A percentile compares a stretch with the other conserved stretches of the same genome.
Conservation (phyloP, 1,140 invertebrate species). For the Atta colombica region DNA sequence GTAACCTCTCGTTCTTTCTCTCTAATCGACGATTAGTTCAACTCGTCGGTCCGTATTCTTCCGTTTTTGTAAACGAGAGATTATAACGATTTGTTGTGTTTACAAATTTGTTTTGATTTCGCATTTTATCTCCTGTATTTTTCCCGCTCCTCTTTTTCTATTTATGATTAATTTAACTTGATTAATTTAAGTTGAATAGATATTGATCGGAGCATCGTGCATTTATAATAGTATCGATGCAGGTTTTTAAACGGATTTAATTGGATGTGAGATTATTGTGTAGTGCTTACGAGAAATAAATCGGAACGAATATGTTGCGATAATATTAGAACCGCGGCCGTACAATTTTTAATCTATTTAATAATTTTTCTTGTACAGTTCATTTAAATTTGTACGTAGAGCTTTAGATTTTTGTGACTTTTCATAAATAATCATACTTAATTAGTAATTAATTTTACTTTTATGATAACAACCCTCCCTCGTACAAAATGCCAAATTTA, state of each 20-base stretch:
- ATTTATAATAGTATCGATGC: background rate
- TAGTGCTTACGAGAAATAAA: background rate
- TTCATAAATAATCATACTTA: no score
- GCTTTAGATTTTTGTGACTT: no score
- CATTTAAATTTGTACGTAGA: no score
- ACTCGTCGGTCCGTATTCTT: background rate
- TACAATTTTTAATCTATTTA: no score
- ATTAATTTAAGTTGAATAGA: background rate
- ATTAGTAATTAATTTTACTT: no score
- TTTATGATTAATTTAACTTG: slow-evolving; percentile 16
- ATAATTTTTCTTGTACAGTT: no score
- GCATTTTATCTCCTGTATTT: background rate
- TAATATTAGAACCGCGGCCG: no score
- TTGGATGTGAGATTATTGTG: background rate
- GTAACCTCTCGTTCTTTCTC: slow-evolving; percentile 8
- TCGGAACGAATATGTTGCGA: background rate
- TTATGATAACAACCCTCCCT: no score
- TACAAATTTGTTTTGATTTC: slow-evolving; percentile 36
- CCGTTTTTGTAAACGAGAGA: slow-evolving; percentile 39
- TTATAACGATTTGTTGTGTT: slow-evolving; percentile 66
- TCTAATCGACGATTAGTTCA: slow-evolving; percentile 8
- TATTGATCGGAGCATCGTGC: background rate
- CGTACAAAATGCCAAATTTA: no score
- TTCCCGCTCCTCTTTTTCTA: background rate
- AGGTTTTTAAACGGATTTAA: background rate